These are phyloP conservation scores for Menura novaehollandiae DNA, from an alignment of 2,113 vertebrate genomes.

Conservation along the genomic window DNA sequence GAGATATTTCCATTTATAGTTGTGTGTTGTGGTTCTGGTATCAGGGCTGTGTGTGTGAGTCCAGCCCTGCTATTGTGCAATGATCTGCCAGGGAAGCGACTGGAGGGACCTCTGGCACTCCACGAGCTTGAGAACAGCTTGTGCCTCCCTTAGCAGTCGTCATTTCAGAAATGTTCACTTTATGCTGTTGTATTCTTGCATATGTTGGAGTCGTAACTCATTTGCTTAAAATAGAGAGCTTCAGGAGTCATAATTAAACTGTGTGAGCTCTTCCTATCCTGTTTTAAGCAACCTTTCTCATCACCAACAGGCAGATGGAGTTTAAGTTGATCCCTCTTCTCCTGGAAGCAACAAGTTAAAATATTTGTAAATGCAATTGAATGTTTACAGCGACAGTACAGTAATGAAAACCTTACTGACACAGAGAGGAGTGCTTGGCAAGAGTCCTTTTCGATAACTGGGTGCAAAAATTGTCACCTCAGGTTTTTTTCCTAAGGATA, in stretches of 20 bases:
- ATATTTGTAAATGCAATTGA: neutral
- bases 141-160: neutral
- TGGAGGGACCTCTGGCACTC: neutral
- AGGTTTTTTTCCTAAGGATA: accelerated
- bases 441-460: neutral
- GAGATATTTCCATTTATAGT: neutral
- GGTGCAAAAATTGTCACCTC: neutral
- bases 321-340: conserved; percentile 1
- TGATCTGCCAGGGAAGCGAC: neutral
- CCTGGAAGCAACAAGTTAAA: neutral
- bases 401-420: neutral
- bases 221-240: conserved; percentile 21
- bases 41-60: neutral
- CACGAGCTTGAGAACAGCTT: neutral
- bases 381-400: neutral
- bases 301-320: conserved; percentile 16
- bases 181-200: neutral
- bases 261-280: neutral
- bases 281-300: neutral
- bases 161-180: neutral
- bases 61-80: neutral
- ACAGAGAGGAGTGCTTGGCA: neutral
- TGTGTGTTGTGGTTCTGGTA: neutral
- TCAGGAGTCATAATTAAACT: neutral
- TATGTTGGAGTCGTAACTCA: neutral